Evolutionary conservation across 2,113 vertebrate genomes (phyloP).

Genomic region (Grantiella picta): DNA sequence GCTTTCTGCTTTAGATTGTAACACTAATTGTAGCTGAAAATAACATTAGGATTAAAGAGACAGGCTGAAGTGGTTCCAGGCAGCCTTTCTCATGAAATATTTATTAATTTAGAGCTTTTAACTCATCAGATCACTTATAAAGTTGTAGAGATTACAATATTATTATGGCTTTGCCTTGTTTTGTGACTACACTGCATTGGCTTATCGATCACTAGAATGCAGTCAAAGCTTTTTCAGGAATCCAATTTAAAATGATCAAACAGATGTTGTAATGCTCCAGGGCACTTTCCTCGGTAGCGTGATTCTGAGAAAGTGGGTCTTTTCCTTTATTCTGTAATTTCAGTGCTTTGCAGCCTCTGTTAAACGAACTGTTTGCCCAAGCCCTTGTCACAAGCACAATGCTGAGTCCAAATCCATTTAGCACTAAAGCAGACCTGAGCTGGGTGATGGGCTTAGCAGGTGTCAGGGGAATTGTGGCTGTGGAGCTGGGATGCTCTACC

Average conservation of each 20-base stretch:
- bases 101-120: background rate
- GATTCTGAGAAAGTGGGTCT: background rate
- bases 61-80: background rate
- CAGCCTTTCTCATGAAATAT: slow-evolving; percentile 7
- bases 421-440: accelerated
- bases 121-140: background rate
- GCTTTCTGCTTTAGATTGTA: background rate
- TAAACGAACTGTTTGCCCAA: background rate
- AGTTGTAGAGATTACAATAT: background rate
- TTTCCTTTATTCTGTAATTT: background rate
- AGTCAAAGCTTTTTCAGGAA: background rate
- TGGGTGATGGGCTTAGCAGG: background rate
- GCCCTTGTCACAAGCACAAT: accelerated
- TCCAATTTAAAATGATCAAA: background rate
- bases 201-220: background rate
- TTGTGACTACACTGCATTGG: background rate
- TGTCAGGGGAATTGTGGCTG: background rate
- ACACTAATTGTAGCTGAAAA: background rate
- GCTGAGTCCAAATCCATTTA: accelerated
- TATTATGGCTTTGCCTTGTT: background rate
- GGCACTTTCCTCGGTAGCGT: background rate
- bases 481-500: background rate
- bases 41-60: background rate
- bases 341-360: background rate
- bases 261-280: background rate